These are phyloP conservation scores for Leptinotarsa tumamoca DNA, from an alignment of 2,888 invertebrate genomes.

Conservation along the genomic window DNA sequence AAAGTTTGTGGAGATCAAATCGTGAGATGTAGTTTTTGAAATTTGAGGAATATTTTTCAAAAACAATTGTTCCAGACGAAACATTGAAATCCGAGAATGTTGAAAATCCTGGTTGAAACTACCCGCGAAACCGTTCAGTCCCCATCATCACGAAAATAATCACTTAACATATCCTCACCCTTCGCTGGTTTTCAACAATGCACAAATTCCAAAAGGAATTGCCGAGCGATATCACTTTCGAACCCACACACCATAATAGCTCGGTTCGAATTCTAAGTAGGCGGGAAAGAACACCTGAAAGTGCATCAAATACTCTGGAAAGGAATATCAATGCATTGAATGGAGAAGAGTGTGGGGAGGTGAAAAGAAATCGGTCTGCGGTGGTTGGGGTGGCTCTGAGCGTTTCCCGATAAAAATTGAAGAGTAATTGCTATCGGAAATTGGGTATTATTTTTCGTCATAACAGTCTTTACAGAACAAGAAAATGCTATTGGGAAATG, in stretches of 20 bases:
- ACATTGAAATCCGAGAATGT: neutral
- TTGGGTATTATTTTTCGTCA: conserved; percentile 16
- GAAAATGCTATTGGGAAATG: neutral
- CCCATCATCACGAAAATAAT: conserved; percentile 32
- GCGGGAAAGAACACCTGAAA: conserved; percentile 46
- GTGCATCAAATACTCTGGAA: conserved; percentile 50
- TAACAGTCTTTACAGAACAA: conserved; percentile 9
- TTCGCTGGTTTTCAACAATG: conserved; percentile 38
- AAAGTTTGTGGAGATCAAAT: too few species aligned
- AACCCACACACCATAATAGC: conserved; percentile 45
- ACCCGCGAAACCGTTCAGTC: neutral
- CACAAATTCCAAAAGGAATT: conserved; percentile 34
- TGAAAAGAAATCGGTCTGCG: conserved; percentile 20
- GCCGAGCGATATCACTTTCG: conserved; percentile 46
- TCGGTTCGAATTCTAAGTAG: conserved; percentile 33
- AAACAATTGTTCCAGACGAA: too few species aligned
- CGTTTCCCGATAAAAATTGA: conserved; percentile 19
- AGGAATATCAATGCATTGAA: conserved; percentile 46
- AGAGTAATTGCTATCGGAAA: conserved; percentile 22
- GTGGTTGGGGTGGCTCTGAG: conserved; percentile 6
- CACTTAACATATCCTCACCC: conserved; percentile 38
- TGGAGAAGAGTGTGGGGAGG: conserved; percentile 39
- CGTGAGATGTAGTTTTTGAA: too few species aligned
- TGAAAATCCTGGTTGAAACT: conserved; percentile 18
- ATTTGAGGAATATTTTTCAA: too few species aligned